A percentile compares a stretch with the other conserved stretches of the same genome.
phyloP scores from a whole-genome alignment of 2,113 vertebrate species.

The Tauraco erythrolophus region DNA sequence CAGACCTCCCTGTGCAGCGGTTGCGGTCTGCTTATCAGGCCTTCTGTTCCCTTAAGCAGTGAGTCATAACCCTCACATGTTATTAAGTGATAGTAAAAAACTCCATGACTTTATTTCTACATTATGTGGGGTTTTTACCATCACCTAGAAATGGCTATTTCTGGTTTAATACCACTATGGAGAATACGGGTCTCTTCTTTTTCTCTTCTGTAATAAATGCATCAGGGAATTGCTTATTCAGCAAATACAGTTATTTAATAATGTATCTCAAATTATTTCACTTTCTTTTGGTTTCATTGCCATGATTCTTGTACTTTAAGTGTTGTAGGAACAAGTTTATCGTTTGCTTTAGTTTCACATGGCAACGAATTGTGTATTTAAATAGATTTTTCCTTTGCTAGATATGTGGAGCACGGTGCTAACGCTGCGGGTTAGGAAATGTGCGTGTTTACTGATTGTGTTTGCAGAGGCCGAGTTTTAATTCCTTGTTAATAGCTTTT shows the following conservation, averaged over 20 bases:
- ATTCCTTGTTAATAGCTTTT: neutral
- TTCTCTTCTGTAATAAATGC: neutral
- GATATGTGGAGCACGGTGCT: neutral
- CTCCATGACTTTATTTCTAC: too few species aligned
- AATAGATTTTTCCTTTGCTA: neutral
- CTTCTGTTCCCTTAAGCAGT: too few species aligned
- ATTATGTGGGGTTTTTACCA: neutral
- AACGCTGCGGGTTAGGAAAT: neutral
- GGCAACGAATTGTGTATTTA: neutral
- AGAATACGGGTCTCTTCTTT: neutral
- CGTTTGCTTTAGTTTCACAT: neutral
- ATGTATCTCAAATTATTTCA: neutral
- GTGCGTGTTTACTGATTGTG: fast-evolving
- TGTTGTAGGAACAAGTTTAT: neutral
- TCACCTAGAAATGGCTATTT: neutral
- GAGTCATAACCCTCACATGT: too few species aligned
- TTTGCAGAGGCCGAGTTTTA: neutral
- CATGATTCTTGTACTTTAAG: neutral
- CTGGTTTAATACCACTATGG: neutral
- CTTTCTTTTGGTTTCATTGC: neutral
- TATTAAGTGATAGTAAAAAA: too few species aligned
- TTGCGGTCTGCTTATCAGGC: too few species aligned
- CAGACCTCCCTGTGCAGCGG: too few species aligned
- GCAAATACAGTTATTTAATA: neutral
- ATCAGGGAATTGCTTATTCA: neutral